Evolutionary conservation across 2,113 vertebrate genomes (phyloP).

Genomic region (Macquaria australasica): DNA sequence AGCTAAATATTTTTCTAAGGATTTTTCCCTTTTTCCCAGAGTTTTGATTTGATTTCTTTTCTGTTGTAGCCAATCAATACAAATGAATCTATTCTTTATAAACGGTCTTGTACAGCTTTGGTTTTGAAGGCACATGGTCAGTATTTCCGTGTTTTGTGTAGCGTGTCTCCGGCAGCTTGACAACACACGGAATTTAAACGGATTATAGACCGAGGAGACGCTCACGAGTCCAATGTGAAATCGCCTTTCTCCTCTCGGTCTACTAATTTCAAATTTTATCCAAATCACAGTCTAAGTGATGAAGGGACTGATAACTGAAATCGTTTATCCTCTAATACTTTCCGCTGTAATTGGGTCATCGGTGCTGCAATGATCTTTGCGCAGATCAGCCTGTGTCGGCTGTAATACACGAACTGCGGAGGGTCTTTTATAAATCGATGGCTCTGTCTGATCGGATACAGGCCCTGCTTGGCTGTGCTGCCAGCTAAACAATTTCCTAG

Average conservation of each 20-base stretch:
- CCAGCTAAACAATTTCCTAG: neutral
- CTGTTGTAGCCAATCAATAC: neutral
- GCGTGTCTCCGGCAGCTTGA: neutral
- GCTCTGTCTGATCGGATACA: neutral
- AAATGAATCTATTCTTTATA: neutral
- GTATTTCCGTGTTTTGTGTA: neutral
- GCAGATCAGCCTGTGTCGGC: neutral
- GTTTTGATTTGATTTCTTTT: neutral
- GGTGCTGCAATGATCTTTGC: neutral
- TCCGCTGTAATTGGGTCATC: neutral
- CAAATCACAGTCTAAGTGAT: neutral
- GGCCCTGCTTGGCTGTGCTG: neutral
- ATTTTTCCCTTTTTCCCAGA: neutral
- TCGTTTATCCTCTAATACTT: neutral
- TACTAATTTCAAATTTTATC: neutral
- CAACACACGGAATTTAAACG: neutral
- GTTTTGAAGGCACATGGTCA: neutral
- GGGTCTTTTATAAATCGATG: neutral
- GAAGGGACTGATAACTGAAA: neutral
- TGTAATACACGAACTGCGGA: too few species aligned
- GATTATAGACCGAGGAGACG: slow-evolving; percentile 19
- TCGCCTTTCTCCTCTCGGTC: neutral
- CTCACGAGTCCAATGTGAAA: neutral
- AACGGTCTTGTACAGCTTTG: neutral
- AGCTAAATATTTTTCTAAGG: neutral